Conservation (phyloP, 1,140 invertebrate species). For the Drosophila ficusphila region DNA sequence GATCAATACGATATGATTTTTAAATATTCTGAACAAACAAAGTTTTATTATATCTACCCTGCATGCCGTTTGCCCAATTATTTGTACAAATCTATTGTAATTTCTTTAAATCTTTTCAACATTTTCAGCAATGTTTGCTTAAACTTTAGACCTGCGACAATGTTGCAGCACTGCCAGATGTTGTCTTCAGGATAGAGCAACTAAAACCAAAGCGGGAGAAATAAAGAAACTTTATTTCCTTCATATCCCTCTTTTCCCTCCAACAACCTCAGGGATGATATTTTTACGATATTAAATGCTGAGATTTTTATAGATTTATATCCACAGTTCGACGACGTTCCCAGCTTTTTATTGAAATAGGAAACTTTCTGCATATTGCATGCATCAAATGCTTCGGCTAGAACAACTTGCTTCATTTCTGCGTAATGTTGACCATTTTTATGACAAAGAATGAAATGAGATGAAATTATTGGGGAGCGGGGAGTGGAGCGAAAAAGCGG, state of each 20-base stretch:
- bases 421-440: constrained; percentile 63
- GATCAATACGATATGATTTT: background rate
- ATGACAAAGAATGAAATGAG: constrained; percentile 80
- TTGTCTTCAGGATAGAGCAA: constrained; percentile 32
- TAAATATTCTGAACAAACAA: background rate
- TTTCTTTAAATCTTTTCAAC: background rate
- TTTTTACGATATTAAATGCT: constrained; percentile 68
- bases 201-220: constrained; percentile 33
- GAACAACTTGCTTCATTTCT: constrained; percentile 54
- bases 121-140: background rate
- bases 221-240: constrained; percentile 41
- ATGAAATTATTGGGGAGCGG: constrained; percentile 70
- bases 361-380: constrained; percentile 82
- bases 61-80: no score
- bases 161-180: constrained; percentile 44
- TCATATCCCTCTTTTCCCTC: background rate
- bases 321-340: constrained; percentile 53
- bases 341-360: constrained; percentile 76
- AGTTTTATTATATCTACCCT: no score
- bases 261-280: background rate
- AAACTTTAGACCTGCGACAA: constrained; percentile 23
- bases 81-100: no score
- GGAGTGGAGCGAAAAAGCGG: constrained; percentile 46
- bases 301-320: constrained; percentile 81
- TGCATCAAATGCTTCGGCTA: constrained; percentile 71